Evolutionary conservation across 2,113 vertebrate genomes (phyloP).

Genomic region (Podocnemis expansa): DNA sequence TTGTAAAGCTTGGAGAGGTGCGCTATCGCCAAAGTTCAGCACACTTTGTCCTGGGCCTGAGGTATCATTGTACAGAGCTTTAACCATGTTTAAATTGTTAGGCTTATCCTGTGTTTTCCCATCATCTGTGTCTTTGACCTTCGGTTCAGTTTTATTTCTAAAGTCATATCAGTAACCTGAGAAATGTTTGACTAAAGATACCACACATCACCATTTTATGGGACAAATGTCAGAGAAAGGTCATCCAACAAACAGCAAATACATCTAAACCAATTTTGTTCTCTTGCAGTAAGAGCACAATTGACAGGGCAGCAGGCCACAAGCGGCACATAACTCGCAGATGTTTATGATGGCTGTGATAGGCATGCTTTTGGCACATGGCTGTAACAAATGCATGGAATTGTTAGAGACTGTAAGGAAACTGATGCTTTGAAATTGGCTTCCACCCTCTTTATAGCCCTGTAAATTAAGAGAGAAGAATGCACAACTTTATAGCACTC

Average conservation of each 20-base stretch:
- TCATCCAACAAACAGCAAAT: neutral
- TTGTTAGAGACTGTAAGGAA: too few relatives aligned
- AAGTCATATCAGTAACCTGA: neutral
- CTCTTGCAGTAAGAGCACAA: neutral
- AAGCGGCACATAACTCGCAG: too few relatives aligned
- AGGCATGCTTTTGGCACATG: too few relatives aligned
- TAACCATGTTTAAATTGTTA: neutral
- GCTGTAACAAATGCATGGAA: neutral
- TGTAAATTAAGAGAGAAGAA: too few relatives aligned
- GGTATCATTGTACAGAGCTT: neutral
- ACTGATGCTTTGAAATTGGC: neutral
- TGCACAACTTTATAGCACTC: too few relatives aligned
- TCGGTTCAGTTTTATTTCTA: neutral
- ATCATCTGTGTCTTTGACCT: neutral
- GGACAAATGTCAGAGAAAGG: neutral
- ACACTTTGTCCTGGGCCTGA: neutral
- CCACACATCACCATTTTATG: neutral
- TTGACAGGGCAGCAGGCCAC: neutral
- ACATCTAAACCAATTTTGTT: neutral
- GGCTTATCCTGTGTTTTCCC: neutral
- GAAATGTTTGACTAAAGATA: neutral
- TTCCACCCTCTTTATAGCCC: too few relatives aligned
- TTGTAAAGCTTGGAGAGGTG: neutral
- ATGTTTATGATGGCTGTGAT: too few relatives aligned
- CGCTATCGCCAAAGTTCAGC: neutral